Evolutionary conservation across 1,140 invertebrate species (phyloP).

Genomic region (Trachymyrmex septentrionalis): DNA sequence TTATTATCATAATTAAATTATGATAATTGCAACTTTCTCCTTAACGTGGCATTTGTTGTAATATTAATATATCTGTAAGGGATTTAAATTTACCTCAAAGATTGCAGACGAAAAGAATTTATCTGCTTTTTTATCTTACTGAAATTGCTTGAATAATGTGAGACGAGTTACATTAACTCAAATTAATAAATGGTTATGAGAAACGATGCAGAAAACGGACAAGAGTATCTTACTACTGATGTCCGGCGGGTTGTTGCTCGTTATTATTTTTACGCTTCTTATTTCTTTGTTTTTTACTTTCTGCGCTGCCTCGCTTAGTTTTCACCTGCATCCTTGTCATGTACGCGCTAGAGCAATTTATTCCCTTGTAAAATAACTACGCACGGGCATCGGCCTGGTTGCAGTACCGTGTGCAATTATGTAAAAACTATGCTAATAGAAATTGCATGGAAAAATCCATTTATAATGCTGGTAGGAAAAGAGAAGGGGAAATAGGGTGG

Average conservation of each 20-base stretch:
- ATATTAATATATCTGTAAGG: not conserved
- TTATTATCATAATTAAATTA: no score
- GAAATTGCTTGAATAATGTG: not conserved
- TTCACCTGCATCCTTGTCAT: constrained; percentile 2
- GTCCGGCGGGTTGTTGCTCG: not conserved
- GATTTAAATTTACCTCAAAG: constrained; percentile 1
- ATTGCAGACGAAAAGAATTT: not conserved
- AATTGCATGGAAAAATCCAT: constrained; percentile 84
- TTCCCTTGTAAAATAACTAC: constrained; percentile 76
- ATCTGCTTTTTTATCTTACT: not conserved
- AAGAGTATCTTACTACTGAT: constrained; percentile 2
- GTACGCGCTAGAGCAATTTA: constrained; percentile 61
- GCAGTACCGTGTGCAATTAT: constrained; percentile 81
- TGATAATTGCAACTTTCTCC: no score
- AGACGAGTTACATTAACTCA: not conserved
- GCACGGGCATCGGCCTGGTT: constrained; percentile 69
- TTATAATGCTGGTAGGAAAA: constrained; percentile 68
- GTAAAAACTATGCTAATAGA: constrained; percentile 86
- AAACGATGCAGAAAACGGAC: not conserved
- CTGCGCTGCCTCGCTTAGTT: constrained; percentile 5
- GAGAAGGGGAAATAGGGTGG: not conserved
- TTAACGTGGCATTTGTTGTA: not conserved
- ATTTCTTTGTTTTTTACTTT: constrained; percentile 20
- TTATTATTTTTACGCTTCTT: constrained; percentile 37
- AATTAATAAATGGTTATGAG: not conserved